Percentiles rank a stretch among this genome's conserved stretches.
Conservation (phyloP, 2,888 invertebrate genomes). For the Rapana venosa region DNA sequence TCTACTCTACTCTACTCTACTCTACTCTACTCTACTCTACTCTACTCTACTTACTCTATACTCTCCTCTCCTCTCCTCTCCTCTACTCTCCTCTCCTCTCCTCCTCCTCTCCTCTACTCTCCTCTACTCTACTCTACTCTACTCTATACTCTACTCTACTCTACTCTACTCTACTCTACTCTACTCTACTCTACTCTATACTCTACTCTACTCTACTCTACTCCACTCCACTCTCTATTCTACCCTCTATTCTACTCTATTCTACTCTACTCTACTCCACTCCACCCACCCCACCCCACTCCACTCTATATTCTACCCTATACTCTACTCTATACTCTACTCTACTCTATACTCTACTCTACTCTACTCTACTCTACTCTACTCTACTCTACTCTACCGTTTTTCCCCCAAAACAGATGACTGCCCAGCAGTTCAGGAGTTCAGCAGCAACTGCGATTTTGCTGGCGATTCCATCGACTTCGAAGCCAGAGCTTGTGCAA, state of each 20-base stretch:
- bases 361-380: neutral
- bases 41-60: neutral
- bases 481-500: slow-evolving; percentile 68
- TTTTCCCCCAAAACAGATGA: slow-evolving; percentile 44
- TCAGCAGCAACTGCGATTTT: slow-evolving; percentile 66
- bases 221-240: neutral
- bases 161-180: too few species aligned
- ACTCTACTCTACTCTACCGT: neutral
- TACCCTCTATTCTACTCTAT: neutral
- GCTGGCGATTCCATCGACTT: slow-evolving; percentile 66
- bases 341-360: neutral
- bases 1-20: too few species aligned
- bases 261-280: too few species aligned
- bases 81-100: neutral
- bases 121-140: neutral
- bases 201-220: too few species aligned
- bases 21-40: too few species aligned
- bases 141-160: too few species aligned
- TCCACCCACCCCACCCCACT: too few species aligned
- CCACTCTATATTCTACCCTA: too few species aligned
- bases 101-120: neutral
- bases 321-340: neutral
- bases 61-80: neutral
- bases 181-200: too few species aligned
- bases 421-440: slow-evolving; percentile 58